phyloP scores from a whole-genome alignment of 1,140 invertebrate species.

The Ladona fulva region DNA sequence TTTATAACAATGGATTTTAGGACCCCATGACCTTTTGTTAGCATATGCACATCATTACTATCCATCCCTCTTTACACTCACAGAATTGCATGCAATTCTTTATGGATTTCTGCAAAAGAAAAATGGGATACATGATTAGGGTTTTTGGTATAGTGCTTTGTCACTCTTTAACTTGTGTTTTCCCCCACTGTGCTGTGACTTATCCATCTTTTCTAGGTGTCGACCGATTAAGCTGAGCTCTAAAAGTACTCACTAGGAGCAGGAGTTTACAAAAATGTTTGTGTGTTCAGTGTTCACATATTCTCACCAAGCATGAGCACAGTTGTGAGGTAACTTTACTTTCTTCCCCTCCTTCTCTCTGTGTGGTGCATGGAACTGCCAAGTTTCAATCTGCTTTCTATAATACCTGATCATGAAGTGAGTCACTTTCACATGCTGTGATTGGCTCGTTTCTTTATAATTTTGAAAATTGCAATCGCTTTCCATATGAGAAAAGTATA shows the following conservation, averaged over 20 bases:
- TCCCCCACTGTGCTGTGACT: conserved; percentile 5
- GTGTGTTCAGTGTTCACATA: conserved; percentile 9
- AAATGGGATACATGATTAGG: no score
- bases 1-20: no score
- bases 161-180: neutral
- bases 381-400: conserved; percentile 1
- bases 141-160: neutral
- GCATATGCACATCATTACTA: no score
- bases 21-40: no score
- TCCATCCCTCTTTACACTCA: no score
- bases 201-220: conserved; percentile 1
- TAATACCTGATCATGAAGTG: neutral
- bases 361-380: neutral
- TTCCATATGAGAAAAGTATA: no score
- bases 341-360: conserved; percentile 3
- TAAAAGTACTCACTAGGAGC: neutral
- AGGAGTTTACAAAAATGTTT: neutral
- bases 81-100: no score
- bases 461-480: no score
- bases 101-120: no score
- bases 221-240: neutral
- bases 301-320: conserved; percentile 7
- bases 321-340: neutral
- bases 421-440: no score
- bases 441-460: no score